Evolutionary conservation across 2,888 invertebrate genomes (phyloP).

Genomic region (Danaus chrysippus): DNA sequence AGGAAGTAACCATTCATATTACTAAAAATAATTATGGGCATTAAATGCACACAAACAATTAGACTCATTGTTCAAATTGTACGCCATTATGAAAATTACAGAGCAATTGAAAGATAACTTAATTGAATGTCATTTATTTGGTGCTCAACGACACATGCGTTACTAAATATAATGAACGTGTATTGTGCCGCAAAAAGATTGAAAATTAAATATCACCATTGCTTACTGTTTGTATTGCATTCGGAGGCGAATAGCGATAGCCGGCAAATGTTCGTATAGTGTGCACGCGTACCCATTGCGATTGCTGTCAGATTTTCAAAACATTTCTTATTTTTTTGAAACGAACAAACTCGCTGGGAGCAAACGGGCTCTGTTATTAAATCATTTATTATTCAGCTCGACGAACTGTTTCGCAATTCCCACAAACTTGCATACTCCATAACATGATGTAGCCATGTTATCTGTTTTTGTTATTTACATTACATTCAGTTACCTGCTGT

Average conservation of each 20-base stretch:
- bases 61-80: conserved; percentile 3
- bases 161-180: conserved; percentile 30
- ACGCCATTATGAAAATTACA: not conserved
- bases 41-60: conserved; percentile 1
- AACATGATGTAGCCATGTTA: conserved; percentile 23
- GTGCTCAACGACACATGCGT: conserved; percentile 16
- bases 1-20: conserved; percentile 1
- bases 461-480: conserved; percentile 31
- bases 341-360: conserved; percentile 65
- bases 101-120: not conserved
- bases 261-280: conserved; percentile 38
- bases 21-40: conserved; percentile 1
- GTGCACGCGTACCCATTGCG: conserved; percentile 41
- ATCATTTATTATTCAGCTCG: conserved; percentile 77
- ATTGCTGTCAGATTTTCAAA: conserved; percentile 65
- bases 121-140: conserved; percentile 15
- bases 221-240: conserved; percentile 28
- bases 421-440: conserved; percentile 50
- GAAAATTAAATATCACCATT: conserved; percentile 32
- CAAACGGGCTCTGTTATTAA: conserved; percentile 76
- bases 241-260: conserved; percentile 36
- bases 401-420: conserved; percentile 76
- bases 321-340: conserved; percentile 73
- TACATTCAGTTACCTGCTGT: conserved; percentile 21
- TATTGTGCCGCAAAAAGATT: conserved; percentile 30